These are phyloP conservation scores for Neoaliturus tenellus DNA, from an alignment of 2,888 invertebrate genomes.

Conservation along the genomic window DNA sequence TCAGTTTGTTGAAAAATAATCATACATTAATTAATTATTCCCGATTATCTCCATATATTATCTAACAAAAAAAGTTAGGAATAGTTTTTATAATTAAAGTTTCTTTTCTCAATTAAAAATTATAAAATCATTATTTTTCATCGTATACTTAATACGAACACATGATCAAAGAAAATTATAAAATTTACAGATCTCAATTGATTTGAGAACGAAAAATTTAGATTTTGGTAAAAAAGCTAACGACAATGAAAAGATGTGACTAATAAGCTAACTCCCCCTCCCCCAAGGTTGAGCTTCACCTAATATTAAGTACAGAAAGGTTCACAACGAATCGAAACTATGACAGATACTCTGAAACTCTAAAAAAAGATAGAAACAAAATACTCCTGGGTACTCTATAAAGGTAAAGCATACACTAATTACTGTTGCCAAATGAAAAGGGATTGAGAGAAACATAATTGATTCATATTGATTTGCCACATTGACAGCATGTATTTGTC, in stretches of 20 bases:
- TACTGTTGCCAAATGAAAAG: neutral
- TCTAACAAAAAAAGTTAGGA: too few species aligned
- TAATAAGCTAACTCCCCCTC: conserved; percentile 14
- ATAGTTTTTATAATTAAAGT: too few species aligned
- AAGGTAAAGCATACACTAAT: neutral
- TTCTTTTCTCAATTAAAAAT: too few species aligned
- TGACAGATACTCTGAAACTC: neutral
- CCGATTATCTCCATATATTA: too few species aligned
- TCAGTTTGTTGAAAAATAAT: neutral
- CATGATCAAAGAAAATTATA: too few species aligned
- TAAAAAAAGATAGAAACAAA: neutral
- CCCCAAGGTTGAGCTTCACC: conserved; percentile 27
- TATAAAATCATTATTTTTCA: too few species aligned
- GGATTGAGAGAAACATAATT: conserved; percentile 23
- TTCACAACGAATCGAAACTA: neutral
- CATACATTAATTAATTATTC: too few species aligned
- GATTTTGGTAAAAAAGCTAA: too few species aligned
- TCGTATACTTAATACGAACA: too few species aligned
- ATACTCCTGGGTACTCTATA: neutral
- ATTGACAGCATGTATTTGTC: conserved; percentile 1
- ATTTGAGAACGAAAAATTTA: too few species aligned
- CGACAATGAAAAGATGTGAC: too few species aligned
- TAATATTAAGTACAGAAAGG: neutral
- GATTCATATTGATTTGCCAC: conserved; percentile 10
- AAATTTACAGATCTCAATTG: too few species aligned